phyloP scores from a whole-genome alignment of 2,888 invertebrate species.

The Petrophora chlorosata region DNA sequence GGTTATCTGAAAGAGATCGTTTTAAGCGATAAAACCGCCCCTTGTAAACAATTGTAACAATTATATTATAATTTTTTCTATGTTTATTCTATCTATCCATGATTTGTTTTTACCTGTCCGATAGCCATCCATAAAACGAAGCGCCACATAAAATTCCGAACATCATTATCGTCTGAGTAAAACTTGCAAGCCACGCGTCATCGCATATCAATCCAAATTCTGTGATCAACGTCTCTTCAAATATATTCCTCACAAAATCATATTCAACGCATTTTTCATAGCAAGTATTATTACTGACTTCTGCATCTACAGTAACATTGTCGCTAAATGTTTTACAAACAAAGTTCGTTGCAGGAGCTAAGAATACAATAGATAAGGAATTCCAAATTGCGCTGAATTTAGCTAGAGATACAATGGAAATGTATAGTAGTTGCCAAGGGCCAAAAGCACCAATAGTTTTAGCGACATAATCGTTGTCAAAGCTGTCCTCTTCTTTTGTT shows the following conservation, averaged over 20 bases:
- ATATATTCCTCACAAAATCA: conserved; percentile 42
- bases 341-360: conserved; percentile 55
- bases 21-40: no score
- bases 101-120: conserved; percentile 66
- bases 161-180: conserved; percentile 58
- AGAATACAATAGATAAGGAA: conserved; percentile 49
- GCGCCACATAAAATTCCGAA: conserved; percentile 55
- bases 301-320: conserved; percentile 33
- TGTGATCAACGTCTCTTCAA: conserved; percentile 50
- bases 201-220: conserved; percentile 58
- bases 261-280: conserved; percentile 56
- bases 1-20: no score
- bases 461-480: conserved; percentile 59
- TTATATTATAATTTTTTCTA: no score
- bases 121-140: conserved; percentile 58
- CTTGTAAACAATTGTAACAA: no score
- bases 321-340: conserved; percentile 45
- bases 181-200: conserved; percentile 56
- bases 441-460: conserved; percentile 59
- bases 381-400: conserved; percentile 54
- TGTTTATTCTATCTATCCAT: no score
- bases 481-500: no score
- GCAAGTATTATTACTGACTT: conserved; percentile 49
- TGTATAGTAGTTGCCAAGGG: conserved; percentile 49
- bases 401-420: conserved; percentile 35